Percentiles rank a stretch among this genome's conserved stretches.
Evolutionary conservation across 2,113 vertebrate genomes (phyloP).

Genomic region (Vireo altiloquus): DNA sequence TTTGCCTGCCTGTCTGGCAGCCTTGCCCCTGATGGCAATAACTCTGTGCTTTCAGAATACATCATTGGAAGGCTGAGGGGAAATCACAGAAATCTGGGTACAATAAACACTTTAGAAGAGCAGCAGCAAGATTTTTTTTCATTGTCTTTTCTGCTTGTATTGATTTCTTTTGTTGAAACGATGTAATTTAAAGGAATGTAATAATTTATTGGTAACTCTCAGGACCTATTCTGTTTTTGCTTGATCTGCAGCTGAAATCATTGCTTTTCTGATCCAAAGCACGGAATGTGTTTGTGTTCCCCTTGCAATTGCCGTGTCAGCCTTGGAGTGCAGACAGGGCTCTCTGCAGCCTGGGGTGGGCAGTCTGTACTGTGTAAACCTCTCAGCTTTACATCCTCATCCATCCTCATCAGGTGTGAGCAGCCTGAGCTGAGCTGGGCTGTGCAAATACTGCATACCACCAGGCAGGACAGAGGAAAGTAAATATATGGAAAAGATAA

Average conservation of each 20-base stretch:
- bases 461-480: neutral
- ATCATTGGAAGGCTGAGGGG: neutral
- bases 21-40: fast-evolving
- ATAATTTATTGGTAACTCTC: neutral
- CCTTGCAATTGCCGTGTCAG: neutral
- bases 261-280: neutral
- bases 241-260: neutral
- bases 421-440: neutral
- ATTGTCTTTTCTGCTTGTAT: neutral
- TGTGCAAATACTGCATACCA: neutral
- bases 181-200: neutral
- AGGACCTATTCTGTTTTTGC: neutral
- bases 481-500: neutral
- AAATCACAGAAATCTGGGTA: neutral
- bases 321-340: fast-evolving
- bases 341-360: neutral
- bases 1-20: neutral
- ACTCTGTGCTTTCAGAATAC: neutral
- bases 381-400: neutral
- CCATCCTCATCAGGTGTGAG: neutral
- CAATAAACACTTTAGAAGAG: neutral
- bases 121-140: neutral
- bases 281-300: neutral
- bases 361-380: neutral
- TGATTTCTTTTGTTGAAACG: neutral